These are phyloP conservation scores for Laterallus jamaicensis DNA, from an alignment of 2,113 vertebrate genomes.

Conservation along the genomic window DNA sequence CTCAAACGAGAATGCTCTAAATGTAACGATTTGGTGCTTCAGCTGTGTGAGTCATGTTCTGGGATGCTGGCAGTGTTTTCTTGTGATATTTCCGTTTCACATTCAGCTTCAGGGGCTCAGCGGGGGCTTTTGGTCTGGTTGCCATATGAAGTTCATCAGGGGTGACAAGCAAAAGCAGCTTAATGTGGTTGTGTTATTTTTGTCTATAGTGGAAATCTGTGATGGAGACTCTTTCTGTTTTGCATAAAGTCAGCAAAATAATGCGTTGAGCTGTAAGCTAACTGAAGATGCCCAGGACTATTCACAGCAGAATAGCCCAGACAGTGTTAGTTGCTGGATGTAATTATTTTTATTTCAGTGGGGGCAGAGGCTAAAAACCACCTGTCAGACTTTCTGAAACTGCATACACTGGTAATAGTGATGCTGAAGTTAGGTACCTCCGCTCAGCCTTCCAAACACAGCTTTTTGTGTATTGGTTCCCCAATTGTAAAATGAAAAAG, in stretches of 20 bases:
- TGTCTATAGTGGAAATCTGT: neutral
- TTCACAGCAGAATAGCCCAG: neutral
- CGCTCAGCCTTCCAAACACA: neutral
- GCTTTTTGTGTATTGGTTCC: neutral
- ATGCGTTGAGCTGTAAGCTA: neutral
- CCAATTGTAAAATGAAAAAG: neutral
- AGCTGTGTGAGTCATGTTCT: conserved; percentile 49
- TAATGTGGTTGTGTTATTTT: conserved; percentile 56
- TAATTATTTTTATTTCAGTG: neutral
- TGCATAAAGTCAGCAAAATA: conserved; percentile 14
- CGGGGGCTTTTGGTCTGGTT: conserved; percentile 45
- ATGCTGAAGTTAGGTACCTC: neutral
- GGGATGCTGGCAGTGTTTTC: conserved; percentile 15
- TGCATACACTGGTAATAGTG: neutral
- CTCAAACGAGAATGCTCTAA: neutral
- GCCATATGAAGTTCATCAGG: conserved; percentile 58
- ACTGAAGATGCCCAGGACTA: neutral
- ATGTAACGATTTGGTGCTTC: conserved; percentile 17
- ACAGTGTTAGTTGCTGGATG: neutral
- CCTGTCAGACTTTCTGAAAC: neutral
- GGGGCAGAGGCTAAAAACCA: neutral
- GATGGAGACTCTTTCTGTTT: conserved; percentile 28
- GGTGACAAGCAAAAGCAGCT: conserved; percentile 50
- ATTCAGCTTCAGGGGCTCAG: conserved; percentile 48
- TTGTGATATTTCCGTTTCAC: conserved; percentile 51